Evolutionary conservation across 2,113 vertebrate species (phyloP), one percentile per base, ranked within the genome.

Genomic region (Muscicapa adusta): DNA sequence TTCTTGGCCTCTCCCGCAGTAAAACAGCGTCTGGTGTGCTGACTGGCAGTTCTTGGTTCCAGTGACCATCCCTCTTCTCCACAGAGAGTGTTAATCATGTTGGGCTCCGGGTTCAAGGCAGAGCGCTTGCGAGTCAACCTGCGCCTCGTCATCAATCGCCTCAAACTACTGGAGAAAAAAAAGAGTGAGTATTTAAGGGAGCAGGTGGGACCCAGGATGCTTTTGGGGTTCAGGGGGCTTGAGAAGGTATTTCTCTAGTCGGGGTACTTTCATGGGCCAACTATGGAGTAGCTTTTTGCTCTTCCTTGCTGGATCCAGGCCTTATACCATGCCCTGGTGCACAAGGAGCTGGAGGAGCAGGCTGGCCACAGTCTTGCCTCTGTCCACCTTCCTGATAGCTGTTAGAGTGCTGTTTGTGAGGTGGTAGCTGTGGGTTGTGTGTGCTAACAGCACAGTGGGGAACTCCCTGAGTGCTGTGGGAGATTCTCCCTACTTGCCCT

Each of bases 141-240:
- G 47, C 98, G 99, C 51, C 98, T 99, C 14, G 99, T 99, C 87
- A 99, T 99, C 92, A 99, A 99, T 95, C 98, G 99, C 57, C 99
- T 99, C 73, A 99, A 99, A 90, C 98, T 99, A 33, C 95, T 99
- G n/a, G 99, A 99, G 97, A 99, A 99, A 93, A 99, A 99, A 97
- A 99, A 99, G 97, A 99, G 99, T 99, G 96, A 99, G 99, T 98
- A 87, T 71, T 81, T 89, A 45, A 78, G 36, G 75, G 45, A n/a
- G 5, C 36, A 77, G 8, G 22, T 73, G 43, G 18, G 38, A 74
- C 14, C 16, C 47, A 40, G 22, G 19, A 11, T 67, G 34, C 40
- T 85, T 67, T 34, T 40, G 62, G 34, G 23, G 50, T 45, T 85
- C n/a, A 22, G 43, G 50, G 76, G 18, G 24, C 42, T 68, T 20